Percentiles rank a stretch among this genome's conserved stretches.
Evolutionary conservation across 2,888 invertebrate genomes (phyloP).

Genomic region (Lagria hirta): DNA sequence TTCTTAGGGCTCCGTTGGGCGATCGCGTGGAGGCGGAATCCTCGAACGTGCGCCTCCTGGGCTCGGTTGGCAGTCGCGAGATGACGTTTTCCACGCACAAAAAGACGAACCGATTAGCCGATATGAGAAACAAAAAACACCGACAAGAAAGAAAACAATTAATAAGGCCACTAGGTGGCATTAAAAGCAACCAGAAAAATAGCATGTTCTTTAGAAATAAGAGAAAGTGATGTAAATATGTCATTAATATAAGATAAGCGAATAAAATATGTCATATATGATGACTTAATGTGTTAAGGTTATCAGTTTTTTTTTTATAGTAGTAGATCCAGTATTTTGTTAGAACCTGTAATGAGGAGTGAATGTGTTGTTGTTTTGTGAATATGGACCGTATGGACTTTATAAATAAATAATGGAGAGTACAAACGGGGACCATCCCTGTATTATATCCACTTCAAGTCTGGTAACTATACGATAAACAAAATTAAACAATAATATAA

Average conservation of each 20-base stretch:
- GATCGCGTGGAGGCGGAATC: constrained; percentile 70
- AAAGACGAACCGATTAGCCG: constrained; percentile 59
- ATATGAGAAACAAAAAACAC: constrained; percentile 65
- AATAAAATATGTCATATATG: too few species aligned
- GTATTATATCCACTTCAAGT: constrained; percentile 14
- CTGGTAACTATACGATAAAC: constrained; percentile 8
- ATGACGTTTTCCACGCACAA: constrained; percentile 74
- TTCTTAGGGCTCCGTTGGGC: constrained; percentile 68
- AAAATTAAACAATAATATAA: not conserved
- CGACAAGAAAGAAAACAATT: constrained; percentile 69
- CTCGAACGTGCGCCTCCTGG: constrained; percentile 56
- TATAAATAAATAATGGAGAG: constrained; percentile 11
- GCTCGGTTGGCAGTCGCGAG: constrained; percentile 72
- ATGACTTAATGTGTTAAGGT: too few species aligned
- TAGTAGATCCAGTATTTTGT: too few species aligned
- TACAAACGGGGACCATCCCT: constrained; percentile 2
- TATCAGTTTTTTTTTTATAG: too few species aligned
- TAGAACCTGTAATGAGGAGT: too few species aligned
- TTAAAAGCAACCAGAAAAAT: constrained; percentile 35
- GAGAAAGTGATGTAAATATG: constrained; percentile 17
- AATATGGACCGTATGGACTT: too few species aligned
- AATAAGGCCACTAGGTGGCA: constrained; percentile 57
- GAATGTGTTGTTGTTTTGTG: too few species aligned
- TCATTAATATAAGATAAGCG: too few species aligned
- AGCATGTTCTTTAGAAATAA: constrained; percentile 27